Conservation (phyloP, 2,888 invertebrate genomes). For the Alviniconcha strummeri region DNA sequence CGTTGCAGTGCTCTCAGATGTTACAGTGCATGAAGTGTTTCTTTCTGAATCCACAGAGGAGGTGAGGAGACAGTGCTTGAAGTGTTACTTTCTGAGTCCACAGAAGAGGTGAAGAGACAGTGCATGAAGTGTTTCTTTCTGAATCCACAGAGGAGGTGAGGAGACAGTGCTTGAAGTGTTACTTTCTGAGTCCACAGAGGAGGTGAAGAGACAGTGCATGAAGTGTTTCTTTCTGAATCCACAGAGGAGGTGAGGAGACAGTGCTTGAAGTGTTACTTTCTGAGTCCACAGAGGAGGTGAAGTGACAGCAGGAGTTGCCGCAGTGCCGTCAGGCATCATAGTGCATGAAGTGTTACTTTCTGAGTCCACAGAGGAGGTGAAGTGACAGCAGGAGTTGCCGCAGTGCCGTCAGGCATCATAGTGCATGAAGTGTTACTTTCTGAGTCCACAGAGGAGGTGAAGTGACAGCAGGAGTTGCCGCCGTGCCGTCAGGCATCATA, state of each 20-base stretch:
- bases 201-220: neutral
- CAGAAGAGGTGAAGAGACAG: neutral
- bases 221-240: neutral
- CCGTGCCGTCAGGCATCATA: too few relatives aligned
- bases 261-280: neutral
- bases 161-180: neutral
- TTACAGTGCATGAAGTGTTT: too few relatives aligned
- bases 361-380: neutral
- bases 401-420: too few relatives aligned
- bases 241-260: neutral
- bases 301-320: too few relatives aligned
- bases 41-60: neutral
- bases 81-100: neutral
- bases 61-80: neutral
- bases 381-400: neutral
- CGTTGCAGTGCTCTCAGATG: too few relatives aligned
- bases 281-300: neutral
- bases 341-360: neutral
- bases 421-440: too few relatives aligned
- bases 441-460: too few relatives aligned
- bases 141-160: neutral
- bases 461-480: too few relatives aligned
- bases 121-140: neutral
- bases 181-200: neutral
- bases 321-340: neutral